Conservation (phyloP, 2,888 invertebrate genomes). For the Heteromyza rotundicornis region DNA sequence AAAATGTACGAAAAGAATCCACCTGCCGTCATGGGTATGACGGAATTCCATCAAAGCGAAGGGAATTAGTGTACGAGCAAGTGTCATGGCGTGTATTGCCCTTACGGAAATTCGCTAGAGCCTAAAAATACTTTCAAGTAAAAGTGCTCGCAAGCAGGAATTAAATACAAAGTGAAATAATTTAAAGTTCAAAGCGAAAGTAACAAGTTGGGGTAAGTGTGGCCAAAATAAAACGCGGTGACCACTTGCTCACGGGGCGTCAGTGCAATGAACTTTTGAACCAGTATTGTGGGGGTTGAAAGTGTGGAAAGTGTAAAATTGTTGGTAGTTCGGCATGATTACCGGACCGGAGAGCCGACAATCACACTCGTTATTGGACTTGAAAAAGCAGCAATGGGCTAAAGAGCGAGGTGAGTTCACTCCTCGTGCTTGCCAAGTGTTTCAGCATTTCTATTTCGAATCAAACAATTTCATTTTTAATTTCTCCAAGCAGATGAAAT, state of each 20-base stretch:
- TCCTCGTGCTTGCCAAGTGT: background rate
- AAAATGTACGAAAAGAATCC: too few species aligned
- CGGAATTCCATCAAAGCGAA: conserved; percentile 30
- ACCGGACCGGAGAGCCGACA: conserved; percentile 55
- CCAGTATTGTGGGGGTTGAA: background rate
- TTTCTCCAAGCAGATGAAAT: conserved; percentile 74
- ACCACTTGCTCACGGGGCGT: background rate
- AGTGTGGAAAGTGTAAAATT: too few species aligned
- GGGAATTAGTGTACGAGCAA: conserved; percentile 32
- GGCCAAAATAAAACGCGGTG: background rate
- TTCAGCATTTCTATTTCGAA: background rate
- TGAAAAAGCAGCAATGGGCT: conserved; percentile 92
- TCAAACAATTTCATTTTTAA: background rate
- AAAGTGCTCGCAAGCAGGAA: background rate
- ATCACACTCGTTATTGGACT: conserved; percentile 75
- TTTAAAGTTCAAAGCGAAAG: too few species aligned
- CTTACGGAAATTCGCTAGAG: too few species aligned
- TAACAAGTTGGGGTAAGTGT: too few species aligned
- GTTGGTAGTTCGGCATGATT: conserved; percentile 42
- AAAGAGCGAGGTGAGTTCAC: conserved; percentile 79
- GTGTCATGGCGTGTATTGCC: background rate
- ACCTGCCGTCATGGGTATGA: conserved; percentile 24
- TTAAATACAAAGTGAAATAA: background rate
- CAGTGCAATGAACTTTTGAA: conserved; percentile 1
- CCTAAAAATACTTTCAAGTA: too few species aligned